Base-by-base conservation (phyloP, 2,888 invertebrate genomes). In the Drosophila meridiana region DNA sequence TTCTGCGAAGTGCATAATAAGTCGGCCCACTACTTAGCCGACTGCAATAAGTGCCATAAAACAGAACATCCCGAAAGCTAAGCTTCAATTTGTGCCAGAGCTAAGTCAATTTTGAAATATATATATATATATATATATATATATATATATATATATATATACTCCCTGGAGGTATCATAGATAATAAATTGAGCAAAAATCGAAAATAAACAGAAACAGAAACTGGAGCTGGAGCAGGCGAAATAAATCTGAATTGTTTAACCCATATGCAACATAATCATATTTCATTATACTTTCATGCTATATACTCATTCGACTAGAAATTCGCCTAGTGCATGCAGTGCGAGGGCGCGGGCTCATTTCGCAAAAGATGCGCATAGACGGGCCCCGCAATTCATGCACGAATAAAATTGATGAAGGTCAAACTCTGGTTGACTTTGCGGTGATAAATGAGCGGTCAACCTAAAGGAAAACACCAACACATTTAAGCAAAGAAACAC, bases 401-500 rank as follows among this genome's bases (percentile, higher is more conserved):
- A 80, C 71, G 78, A 86, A 76, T 76, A 76, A 83, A 80, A 86
- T 83, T 83, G 83, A 83, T 83, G 86, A 86, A 83, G 83, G 83
- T 86, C 86, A 86, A 83, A 83, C 75, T 76, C 71, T 86, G 76
- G 83, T 86, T 86, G 83, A 83, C 83, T 86, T 86, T 83, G 86
- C 73, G 78, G 83, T 83, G 83, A 83, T 83, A 83, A 86, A 83
- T 86, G 86, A 80, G 86, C 83, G 83, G 86, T 86, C 83, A 86
- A 73, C 74, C 78, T 76, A 76, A 53, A 83, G 62, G 38, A 69
- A 64, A 70, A 56, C 65, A 56, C 60, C 66, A 59, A 48, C 45
- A 68, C 53, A 40, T 13, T n/a, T 40, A n/a, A 30, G 36, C 45
- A 20, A 55, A 69, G 47, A 32, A 14, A 43, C 42, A 57, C 30